These are phyloP conservation scores for Littorina saxatilis DNA, from an alignment of 1,140 invertebrate species.

Conservation along the genomic window DNA sequence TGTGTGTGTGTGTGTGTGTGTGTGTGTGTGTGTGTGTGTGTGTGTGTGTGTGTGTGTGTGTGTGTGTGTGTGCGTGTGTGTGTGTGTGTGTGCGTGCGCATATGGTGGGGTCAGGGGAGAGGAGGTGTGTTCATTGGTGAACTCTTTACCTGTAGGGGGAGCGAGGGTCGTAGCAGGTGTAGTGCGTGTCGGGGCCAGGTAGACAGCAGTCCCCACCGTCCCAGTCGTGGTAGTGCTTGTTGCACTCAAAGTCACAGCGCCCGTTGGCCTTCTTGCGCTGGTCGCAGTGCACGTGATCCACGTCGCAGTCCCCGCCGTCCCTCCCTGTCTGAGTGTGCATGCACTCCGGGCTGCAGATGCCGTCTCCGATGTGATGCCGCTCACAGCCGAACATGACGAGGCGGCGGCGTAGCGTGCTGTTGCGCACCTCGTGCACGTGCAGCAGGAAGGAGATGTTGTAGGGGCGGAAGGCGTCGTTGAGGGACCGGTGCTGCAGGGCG, in stretches of 20 bases:
- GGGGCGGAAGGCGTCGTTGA: slow-evolving; percentile 57
- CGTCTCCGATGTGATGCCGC: slow-evolving; percentile 53
- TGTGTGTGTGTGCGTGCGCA: too few species aligned
- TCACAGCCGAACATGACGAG: slow-evolving; percentile 62
- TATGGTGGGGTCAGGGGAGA: not conserved
- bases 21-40: too few species aligned
- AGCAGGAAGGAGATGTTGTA: slow-evolving; percentile 67
- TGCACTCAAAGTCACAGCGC: slow-evolving; percentile 65
- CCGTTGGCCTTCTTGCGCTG: slow-evolving; percentile 54
- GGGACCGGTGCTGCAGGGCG: slow-evolving; percentile 52
- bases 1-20: too few species aligned
- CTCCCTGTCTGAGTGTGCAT: slow-evolving; percentile 52
- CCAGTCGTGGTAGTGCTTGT: slow-evolving; percentile 59
- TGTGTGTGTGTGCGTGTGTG: too few species aligned
- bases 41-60: too few species aligned
- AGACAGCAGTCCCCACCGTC: slow-evolving; percentile 69
- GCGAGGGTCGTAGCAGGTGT: slow-evolving; percentile 60
- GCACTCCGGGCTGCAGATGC: slow-evolving; percentile 60
- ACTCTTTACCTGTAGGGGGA: slow-evolving; percentile 62
- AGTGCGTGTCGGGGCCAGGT: slow-evolving; percentile 31
- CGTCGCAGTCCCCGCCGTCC: slow-evolving; percentile 65
- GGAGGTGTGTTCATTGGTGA: not conserved
- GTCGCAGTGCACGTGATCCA: slow-evolving; percentile 38
- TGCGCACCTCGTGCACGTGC: slow-evolving; percentile 50
- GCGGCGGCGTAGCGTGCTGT: slow-evolving; percentile 47